Evolutionary conservation across 1,140 invertebrate genomes (phyloP).

Genomic region (Ceratoteleas bidentatus): DNA sequence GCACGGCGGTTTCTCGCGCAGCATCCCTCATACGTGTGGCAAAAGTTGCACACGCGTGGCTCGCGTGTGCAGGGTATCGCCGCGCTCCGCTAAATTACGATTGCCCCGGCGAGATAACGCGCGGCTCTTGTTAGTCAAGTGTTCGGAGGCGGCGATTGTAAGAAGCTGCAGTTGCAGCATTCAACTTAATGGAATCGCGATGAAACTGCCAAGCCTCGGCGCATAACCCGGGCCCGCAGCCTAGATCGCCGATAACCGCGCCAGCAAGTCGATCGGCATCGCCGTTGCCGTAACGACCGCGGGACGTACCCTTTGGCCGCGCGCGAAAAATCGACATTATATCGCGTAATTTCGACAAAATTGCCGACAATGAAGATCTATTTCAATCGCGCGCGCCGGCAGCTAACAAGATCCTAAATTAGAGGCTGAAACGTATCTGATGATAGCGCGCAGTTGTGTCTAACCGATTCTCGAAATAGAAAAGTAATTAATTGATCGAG

Average conservation of each 20-base stretch:
- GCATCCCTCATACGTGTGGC: constrained; percentile 55
- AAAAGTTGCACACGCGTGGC: constrained; percentile 55
- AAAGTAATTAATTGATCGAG: constrained; percentile 59
- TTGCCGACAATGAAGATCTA: constrained; percentile 37
- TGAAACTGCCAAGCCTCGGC: constrained; percentile 56
- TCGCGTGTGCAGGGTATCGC: constrained; percentile 60
- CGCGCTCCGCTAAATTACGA: constrained; percentile 58
- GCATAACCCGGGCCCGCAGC: constrained; percentile 34
- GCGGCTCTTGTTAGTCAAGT: constrained; percentile 57
- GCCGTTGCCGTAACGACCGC: constrained; percentile 13
- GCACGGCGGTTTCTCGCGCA: not conserved
- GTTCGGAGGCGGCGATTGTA: constrained; percentile 62
- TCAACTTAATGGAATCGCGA: constrained; percentile 65
- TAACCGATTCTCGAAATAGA: constrained; percentile 57
- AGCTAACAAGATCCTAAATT: constrained; percentile 45
- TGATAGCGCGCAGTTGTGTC: constrained; percentile 37
- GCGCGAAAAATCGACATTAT: constrained; percentile 20
- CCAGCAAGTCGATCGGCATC: constrained; percentile 42
- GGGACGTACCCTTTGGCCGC: constrained; percentile 8
- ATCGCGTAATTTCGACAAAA: constrained; percentile 48
- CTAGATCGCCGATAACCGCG: constrained; percentile 54
- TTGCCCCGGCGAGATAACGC: constrained; percentile 49
- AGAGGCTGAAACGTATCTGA: constrained; percentile 27
- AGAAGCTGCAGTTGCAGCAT: constrained; percentile 52
- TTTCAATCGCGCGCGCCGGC: constrained; percentile 23